Evolutionary conservation across 2,797 vertebrate species (phyloP), one percentile per base, ranked within the genome.

Genomic region (Microctenopoma steveboyesi): DNA sequence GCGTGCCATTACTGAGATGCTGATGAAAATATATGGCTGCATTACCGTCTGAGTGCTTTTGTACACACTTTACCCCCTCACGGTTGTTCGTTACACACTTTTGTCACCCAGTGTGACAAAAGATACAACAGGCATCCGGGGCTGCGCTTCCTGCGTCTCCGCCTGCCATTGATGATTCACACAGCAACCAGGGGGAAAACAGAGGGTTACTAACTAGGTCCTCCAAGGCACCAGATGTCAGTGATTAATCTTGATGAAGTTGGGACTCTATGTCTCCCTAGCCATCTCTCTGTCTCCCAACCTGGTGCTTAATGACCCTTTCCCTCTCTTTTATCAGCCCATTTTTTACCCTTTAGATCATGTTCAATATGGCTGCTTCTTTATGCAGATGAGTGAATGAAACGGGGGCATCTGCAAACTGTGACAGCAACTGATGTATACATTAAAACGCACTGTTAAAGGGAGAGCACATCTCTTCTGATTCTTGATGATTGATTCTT

Each of bases 231-330:
- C 72, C 89, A 92, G 92, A 91, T 91, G 92, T 89, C 89, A 88
- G 88, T 89, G 88, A 93, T 92, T 92, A 88, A 91, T 93, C 90
- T 91, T 90, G 89, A 93, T 92, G 90, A 89, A 90, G 89, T 87
- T 88, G 88, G 85, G 86, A 89, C 88, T 88, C 67, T 62, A 54
- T 71, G 84, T 89, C 86, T 88, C 83, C 76, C 79, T 79, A 45
- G 83, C 88, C 85, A 83, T 91, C 88, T 82, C 76, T 83, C 81
- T 63, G 66, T 89, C 87, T 88, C 87, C 84, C 84, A 88, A 91
- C 86, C 91, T 89, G 88, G 75, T 89, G 86, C 86, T 90, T 91
- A 92, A 92, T 91, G 91, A 90, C 88, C 89, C 91, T 77, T 78
- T 84, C 78, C 82, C 84, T 84, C 85, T 82, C 86, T 91, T 88